Conservation (phyloP, 2,797 vertebrate genomes). For the Lepidocolaptes lacrymiger region DNA sequence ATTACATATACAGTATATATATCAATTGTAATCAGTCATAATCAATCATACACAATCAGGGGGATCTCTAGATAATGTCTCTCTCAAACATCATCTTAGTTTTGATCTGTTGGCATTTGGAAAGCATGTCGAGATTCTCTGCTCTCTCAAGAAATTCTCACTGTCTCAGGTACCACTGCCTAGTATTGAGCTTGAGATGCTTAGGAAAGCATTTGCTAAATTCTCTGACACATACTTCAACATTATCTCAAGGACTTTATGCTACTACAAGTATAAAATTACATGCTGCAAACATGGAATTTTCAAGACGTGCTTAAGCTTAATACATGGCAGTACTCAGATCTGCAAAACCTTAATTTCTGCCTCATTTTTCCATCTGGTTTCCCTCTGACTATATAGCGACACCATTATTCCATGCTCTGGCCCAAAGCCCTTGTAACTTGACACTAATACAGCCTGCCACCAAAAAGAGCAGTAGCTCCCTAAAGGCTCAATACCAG, state of each 20-base stretch:
- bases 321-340: neutral
- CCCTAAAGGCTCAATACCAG: neutral
- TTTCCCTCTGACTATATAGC: neutral
- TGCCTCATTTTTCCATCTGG: neutral
- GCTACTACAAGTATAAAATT: neutral
- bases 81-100: neutral
- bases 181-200: neutral
- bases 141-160: neutral
- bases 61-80: neutral
- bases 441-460: neutral
- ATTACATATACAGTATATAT: neutral
- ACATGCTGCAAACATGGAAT: neutral
- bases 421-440: neutral
- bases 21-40: neutral
- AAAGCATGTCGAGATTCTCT: neutral
- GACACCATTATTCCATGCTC: neutral
- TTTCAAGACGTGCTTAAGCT: neutral
- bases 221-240: slow-evolving; percentile 25
- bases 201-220: neutral
- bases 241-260: neutral
- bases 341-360: neutral
- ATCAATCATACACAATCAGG: neutral
- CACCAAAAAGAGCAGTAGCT: neutral
- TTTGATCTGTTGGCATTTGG: neutral
- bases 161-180: neutral